A percentile compares a stretch with the other conserved stretches of the same genome.
Evolutionary conservation across 2,113 vertebrate genomes (phyloP).

Genomic region (Malurus elegans): DNA sequence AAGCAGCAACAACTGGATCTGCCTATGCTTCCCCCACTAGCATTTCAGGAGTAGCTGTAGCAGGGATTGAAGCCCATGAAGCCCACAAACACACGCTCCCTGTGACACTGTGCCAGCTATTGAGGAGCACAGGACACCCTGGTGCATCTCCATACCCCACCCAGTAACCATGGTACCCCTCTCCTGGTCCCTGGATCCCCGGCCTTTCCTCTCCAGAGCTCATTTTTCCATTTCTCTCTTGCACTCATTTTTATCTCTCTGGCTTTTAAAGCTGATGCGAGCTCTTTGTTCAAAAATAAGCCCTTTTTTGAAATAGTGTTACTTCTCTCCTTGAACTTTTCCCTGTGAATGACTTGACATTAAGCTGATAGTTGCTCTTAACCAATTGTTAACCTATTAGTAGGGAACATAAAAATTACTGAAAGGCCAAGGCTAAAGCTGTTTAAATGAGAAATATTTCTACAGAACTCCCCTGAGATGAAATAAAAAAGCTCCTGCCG

Average conservation of each 20-base stretch:
- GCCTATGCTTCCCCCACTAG: fast-evolving
- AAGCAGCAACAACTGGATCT: fast-evolving
- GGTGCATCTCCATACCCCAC: fast-evolving
- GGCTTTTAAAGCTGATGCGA: neutral
- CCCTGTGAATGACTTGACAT: constrained; percentile 48
- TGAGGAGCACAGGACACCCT: fast-evolving
- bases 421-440: constrained; percentile 65
- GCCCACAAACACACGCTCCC: fast-evolving
- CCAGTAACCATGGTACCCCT: neutral
- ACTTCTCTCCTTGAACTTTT: constrained; percentile 73
- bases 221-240: neutral
- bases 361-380: constrained; percentile 64
- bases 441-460: constrained; percentile 69
- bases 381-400: constrained; percentile 74
- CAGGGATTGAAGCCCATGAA: neutral
- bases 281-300: constrained; percentile 38
- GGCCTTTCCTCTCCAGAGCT: neutral
- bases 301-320: constrained; percentile 41
- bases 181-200: neutral
- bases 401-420: constrained; percentile 64
- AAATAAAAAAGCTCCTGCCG: constrained; percentile 36
- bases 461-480: constrained; percentile 40
- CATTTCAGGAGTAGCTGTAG: neutral
- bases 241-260: constrained; percentile 17
- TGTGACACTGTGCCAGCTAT: fast-evolving